A percentile compares a stretch with the other conserved stretches of the same genome.
Conservation (phyloP, 1,140 invertebrate genomes). For the Drosophila gunungcola region DNA sequence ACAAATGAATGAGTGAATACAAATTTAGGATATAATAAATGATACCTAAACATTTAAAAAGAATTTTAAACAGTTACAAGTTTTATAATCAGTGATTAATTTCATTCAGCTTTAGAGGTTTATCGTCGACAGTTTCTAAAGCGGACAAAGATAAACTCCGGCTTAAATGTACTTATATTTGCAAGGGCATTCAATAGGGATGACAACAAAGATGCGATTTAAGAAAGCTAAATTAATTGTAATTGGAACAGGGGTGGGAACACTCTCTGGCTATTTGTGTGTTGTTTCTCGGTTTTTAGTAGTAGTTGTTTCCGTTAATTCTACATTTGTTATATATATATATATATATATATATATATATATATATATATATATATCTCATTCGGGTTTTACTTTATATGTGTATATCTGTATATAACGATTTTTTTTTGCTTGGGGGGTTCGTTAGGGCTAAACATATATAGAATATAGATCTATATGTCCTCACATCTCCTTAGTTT, state of each 20-base stretch:
- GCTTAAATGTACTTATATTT: not conserved
- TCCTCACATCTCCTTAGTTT: slow-evolving; percentile 28
- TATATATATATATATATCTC: slow-evolving; percentile 22
- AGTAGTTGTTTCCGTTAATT: slow-evolving; percentile 18
- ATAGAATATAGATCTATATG: slow-evolving; percentile 59
- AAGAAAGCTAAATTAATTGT: slow-evolving; percentile 2
- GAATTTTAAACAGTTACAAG: too few relatives aligned
- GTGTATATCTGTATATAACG: slow-evolving; percentile 27
- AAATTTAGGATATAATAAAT: too few relatives aligned
- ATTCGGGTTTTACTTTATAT: slow-evolving; percentile 2
- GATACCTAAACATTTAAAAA: too few relatives aligned
- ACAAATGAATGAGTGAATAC: not conserved
- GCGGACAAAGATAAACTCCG: not conserved
- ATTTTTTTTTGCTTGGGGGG: slow-evolving; percentile 12
- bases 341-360: too few relatives aligned
- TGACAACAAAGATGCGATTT: not conserved
- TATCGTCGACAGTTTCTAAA: not conserved
- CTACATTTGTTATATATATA: slow-evolving; percentile 9
- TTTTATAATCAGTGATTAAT: too few relatives aligned
- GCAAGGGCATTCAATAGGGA: not conserved
- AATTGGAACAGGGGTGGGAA: slow-evolving; percentile 25
- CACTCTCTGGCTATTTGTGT: slow-evolving; percentile 51
- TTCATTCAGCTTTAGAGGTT: too few relatives aligned
- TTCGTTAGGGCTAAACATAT: slow-evolving; percentile 50
- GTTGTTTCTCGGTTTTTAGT: slow-evolving; percentile 34